Evolutionary conservation across 2,797 vertebrate species (phyloP).

Genomic region (Schizopygopsis malacanthus): DNA sequence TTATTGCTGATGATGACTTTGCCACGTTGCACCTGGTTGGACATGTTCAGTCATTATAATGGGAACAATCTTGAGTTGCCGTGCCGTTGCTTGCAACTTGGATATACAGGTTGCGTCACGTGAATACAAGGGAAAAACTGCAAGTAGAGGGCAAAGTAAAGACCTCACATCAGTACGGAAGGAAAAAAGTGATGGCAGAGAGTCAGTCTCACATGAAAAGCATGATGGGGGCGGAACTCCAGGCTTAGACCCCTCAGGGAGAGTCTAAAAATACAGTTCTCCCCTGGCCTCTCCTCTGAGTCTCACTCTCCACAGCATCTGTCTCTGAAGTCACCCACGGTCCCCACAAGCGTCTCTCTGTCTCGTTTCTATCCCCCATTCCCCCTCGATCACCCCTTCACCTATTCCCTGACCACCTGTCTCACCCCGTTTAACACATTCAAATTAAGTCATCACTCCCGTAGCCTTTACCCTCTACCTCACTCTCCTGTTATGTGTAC

Average conservation of each 20-base stretch:
- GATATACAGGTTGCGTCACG: slow-evolving; percentile 17
- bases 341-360: background rate
- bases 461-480: slow-evolving; percentile 25
- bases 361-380: background rate
- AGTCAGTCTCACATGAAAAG: slow-evolving; percentile 27
- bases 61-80: background rate
- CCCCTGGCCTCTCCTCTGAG: slow-evolving; percentile 54
- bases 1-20: slow-evolving; percentile 7
- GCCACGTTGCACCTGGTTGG: background rate
- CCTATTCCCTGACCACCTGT: slow-evolving; percentile 29
- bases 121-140: slow-evolving; percentile 4
- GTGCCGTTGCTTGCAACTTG: background rate
- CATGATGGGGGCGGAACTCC: slow-evolving; percentile 46
- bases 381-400: slow-evolving; percentile 35
- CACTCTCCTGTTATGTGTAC: slow-evolving; percentile 32
- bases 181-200: background rate
- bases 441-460: slow-evolving; percentile 44
- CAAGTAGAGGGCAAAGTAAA: slow-evolving; percentile 18
- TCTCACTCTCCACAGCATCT: slow-evolving; percentile 58
- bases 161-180: background rate
- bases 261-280: slow-evolving; percentile 66
- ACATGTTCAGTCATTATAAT: background rate
- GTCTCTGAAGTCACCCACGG: slow-evolving; percentile 40
- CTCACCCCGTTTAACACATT: slow-evolving; percentile 47
- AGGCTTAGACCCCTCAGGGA: slow-evolving; percentile 62